phyloP scores from a whole-genome alignment of 1,140 invertebrate genomes.

The Palaemon carinicauda region DNA sequence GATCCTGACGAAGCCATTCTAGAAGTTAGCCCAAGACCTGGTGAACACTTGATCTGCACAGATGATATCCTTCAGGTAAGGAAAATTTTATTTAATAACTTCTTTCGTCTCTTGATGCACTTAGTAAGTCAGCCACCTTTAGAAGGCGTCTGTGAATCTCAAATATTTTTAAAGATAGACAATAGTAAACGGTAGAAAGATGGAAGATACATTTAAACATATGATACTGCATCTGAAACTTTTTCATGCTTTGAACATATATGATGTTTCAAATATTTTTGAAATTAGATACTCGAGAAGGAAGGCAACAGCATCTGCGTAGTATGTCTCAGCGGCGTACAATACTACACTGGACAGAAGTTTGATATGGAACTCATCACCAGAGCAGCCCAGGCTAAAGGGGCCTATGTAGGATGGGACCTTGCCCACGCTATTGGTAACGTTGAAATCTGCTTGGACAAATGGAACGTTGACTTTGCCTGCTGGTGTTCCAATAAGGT shows the following conservation, averaged over 20 bases:
- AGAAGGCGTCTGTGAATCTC: background rate
- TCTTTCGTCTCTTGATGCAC: background rate
- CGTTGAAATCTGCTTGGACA: slow-evolving; percentile 69
- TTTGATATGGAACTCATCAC: slow-evolving; percentile 71
- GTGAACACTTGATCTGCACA: slow-evolving; percentile 67
- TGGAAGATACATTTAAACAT: too few relatives aligned
- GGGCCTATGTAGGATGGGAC: slow-evolving; percentile 73
- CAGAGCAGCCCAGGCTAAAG: slow-evolving; percentile 67
- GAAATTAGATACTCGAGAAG: slow-evolving; percentile 65
- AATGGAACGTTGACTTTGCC: slow-evolving; percentile 75
- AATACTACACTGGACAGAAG: slow-evolving; percentile 74
- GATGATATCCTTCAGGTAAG: slow-evolving; percentile 69
- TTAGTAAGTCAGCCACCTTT: too few relatives aligned
- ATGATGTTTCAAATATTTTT: background rate
- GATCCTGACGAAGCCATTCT: slow-evolving; percentile 68
- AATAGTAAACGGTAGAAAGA: too few relatives aligned
- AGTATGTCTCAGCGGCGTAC: slow-evolving; percentile 70
- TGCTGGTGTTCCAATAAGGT: slow-evolving; percentile 76
- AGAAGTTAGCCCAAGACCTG: slow-evolving; percentile 68
- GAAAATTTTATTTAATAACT: too few relatives aligned
- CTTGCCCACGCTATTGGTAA: slow-evolving; percentile 74
- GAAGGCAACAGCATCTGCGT: slow-evolving; percentile 70
- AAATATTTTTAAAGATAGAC: too few relatives aligned
- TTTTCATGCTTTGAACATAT: background rate
- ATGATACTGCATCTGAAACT: too few relatives aligned